Conservation (phyloP, 2,797 vertebrate species). For the Lagorchestes hirsutus region DNA sequence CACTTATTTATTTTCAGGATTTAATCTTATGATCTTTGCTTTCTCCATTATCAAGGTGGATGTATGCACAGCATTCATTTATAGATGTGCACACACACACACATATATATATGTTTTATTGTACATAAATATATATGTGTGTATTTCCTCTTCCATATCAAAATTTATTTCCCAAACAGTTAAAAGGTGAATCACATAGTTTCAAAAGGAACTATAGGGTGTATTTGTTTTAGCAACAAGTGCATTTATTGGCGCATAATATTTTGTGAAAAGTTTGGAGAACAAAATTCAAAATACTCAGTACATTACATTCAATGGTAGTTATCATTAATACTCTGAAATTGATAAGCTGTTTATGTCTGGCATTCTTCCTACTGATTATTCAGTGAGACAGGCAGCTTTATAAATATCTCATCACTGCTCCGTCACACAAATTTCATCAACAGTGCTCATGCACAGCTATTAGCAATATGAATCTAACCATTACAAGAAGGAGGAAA, state of each 20-base stretch:
- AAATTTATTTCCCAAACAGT: conserved; percentile 63
- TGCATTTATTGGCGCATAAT: conserved; percentile 63
- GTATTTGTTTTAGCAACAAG: conserved; percentile 14
- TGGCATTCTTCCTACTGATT: conserved; percentile 90
- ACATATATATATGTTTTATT: neutral
- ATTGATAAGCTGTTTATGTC: conserved; percentile 89
- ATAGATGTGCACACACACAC: neutral
- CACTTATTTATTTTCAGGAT: conserved; percentile 79
- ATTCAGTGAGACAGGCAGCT: conserved; percentile 90
- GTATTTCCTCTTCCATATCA: conserved; percentile 64
- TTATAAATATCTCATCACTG: conserved; percentile 94
- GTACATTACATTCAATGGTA: conserved; percentile 80
- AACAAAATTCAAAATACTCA: conserved; percentile 77
- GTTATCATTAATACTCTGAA: conserved; percentile 88
- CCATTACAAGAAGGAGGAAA: conserved; percentile 91
- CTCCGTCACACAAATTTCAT: conserved; percentile 92
- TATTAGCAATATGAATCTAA: conserved; percentile 94
- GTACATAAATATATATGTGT: conserved; percentile 68
- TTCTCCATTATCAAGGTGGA: conserved; percentile 80
- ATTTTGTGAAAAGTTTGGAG: conserved; percentile 75
- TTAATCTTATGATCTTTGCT: conserved; percentile 80
- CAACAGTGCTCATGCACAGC: conserved; percentile 93
- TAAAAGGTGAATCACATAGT: conserved; percentile 73
- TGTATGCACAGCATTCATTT: conserved; percentile 69
- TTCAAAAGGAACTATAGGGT: conserved; percentile 50